phyloP scores from a whole-genome alignment of 2,888 invertebrate species.

The Lacanobia wlatinum region DNA sequence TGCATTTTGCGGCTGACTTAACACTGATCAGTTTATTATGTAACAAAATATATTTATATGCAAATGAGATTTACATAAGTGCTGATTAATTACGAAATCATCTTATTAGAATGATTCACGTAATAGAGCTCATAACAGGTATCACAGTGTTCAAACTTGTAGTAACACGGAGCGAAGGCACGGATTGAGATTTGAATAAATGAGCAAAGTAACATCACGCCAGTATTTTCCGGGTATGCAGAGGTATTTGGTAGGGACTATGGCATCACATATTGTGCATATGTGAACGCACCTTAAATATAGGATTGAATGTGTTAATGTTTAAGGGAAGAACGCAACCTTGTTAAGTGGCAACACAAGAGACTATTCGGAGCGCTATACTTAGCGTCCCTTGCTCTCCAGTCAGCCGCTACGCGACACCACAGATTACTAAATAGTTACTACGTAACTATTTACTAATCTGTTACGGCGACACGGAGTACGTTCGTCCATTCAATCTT shows the following conservation, averaged over 20 bases:
- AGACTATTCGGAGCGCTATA: too few relatives aligned
- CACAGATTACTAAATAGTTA: too few relatives aligned
- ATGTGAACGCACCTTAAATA: too few relatives aligned
- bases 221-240: background rate
- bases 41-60: constrained; percentile 41
- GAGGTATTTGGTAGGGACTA: background rate
- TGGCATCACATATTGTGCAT: too few relatives aligned
- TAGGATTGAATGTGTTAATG: too few relatives aligned
- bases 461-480: too few relatives aligned
- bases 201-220: background rate
- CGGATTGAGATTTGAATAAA: constrained; percentile 25
- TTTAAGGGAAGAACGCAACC: too few relatives aligned
- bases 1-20: constrained; percentile 30
- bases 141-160: constrained; percentile 43
- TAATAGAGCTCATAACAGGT: constrained; percentile 32
- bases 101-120: constrained; percentile 31
- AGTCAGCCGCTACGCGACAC: too few relatives aligned
- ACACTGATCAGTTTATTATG: constrained; percentile 40
- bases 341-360: too few relatives aligned
- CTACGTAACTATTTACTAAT: too few relatives aligned
- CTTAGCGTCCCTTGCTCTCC: too few relatives aligned
- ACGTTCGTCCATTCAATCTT: too few relatives aligned
- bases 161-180: constrained; percentile 42
- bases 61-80: constrained; percentile 52
- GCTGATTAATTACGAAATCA: constrained; percentile 49